Conservation (phyloP, 2,797 vertebrate genomes). For the Apogon talboti region DNA sequence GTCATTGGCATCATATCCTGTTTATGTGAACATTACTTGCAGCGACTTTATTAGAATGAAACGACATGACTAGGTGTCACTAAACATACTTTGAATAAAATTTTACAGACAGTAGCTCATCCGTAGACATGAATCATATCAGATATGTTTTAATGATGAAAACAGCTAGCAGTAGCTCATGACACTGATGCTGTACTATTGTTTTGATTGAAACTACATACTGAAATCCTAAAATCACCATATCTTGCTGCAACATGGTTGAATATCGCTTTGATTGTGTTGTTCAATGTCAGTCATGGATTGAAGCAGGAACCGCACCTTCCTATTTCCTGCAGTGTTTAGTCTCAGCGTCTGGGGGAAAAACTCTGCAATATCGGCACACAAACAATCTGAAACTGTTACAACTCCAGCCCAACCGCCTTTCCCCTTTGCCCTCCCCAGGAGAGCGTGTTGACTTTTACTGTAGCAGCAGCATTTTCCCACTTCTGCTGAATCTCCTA, state of each 20-base stretch:
- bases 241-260: constrained; percentile 51
- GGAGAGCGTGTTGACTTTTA: constrained; percentile 32
- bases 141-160: too few relatives aligned
- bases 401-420: constrained; percentile 32
- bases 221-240: constrained; percentile 19
- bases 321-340: constrained; percentile 28
- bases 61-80: background rate
- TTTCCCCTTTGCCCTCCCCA: constrained; percentile 33
- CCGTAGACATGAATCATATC: too few relatives aligned
- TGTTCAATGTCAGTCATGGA: constrained; percentile 43
- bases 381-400: constrained; percentile 47
- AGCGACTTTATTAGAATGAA: background rate
- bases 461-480: constrained; percentile 21
- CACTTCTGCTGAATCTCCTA: constrained; percentile 23
- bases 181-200: too few relatives aligned
- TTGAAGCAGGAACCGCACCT: constrained; percentile 32
- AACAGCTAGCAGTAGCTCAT: too few relatives aligned
- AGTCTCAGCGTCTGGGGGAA: constrained; percentile 1
- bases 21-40: background rate
- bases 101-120: background rate
- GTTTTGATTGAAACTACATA: too few relatives aligned
- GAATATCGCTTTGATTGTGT: constrained; percentile 29
- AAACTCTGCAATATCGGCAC: constrained; percentile 39
- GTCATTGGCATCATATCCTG: too few relatives aligned
- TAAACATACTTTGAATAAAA: background rate